Evolutionary conservation across 2,888 invertebrate species (phyloP).

Genomic region (Apotomis capreana): DNA sequence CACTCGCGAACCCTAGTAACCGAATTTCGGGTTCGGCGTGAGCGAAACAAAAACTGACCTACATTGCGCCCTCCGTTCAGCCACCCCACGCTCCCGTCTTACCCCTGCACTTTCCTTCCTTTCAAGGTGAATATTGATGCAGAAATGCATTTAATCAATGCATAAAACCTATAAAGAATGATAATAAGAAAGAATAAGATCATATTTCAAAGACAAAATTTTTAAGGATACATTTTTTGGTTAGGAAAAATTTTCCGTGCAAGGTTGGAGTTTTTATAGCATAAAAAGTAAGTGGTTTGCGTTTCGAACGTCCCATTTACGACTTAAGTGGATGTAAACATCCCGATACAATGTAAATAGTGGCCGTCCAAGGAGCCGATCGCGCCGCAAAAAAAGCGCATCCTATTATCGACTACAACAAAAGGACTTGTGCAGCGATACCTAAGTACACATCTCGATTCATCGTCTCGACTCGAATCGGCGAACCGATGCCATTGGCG

Average conservation of each 20-base stretch:
- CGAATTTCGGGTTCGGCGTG: constrained; percentile 77
- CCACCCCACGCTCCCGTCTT: constrained; percentile 75
- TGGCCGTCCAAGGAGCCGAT: constrained; percentile 66
- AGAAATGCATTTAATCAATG: constrained; percentile 25
- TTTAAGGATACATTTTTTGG: constrained; percentile 18
- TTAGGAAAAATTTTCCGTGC: constrained; percentile 7
- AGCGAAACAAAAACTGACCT: constrained; percentile 83
- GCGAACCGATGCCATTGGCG: constrained; percentile 82
- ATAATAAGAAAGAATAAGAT: background rate
- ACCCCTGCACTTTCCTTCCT: constrained; percentile 68
- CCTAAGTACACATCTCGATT: constrained; percentile 84
- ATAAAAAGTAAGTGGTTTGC: constrained; percentile 28
- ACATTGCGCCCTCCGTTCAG: constrained; percentile 81
- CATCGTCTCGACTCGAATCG: constrained; percentile 82
- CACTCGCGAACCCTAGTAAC: constrained; percentile 73
- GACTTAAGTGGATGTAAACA: constrained; percentile 61
- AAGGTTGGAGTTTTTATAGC: background rate
- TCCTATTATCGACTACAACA: constrained; percentile 83
- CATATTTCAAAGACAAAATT: too few relatives aligned
- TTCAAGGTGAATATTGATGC: constrained; percentile 62
- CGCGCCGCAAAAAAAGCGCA: constrained; percentile 81
- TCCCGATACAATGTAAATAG: constrained; percentile 54
- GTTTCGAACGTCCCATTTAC: constrained; percentile 36
- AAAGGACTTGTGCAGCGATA: constrained; percentile 83
- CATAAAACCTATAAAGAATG: background rate